Evolutionary conservation across 2,113 vertebrate species (phyloP), one percentile per base, ranked within the genome.

Genomic region (Leptosomus discolor): DNA sequence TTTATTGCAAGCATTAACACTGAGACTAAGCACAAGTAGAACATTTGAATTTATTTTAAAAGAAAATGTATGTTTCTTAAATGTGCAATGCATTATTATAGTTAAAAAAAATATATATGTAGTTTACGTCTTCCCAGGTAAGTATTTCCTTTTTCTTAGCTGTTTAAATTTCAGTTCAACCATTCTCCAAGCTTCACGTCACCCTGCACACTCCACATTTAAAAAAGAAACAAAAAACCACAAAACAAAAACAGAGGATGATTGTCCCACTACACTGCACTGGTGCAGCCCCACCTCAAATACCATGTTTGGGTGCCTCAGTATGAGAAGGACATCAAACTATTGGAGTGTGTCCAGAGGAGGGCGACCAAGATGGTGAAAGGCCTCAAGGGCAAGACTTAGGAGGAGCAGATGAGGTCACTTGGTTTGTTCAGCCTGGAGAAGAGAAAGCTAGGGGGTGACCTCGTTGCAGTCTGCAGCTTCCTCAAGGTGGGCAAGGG

Each of bases 321-420:
- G 39, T 3, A 17, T 13, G 46, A 56, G 39, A 13, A 54, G 7
- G 26, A 77, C 20, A 37, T 23, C 27, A 37, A 32, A 61, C 27
- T 26, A 23, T 8, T 1, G 15, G 34, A 68, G 12, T 26, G 41
- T 68, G 53, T 32, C 34, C 36, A 70, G 45, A 68, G 21, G 23
- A 60, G 10, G 8, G 29, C 30, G 7, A 56, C 27, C 32, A 75
- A 77, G 36, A 19, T 32, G 21, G 48, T 63, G 24, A 51, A 71
- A 36, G 18, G 5, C 12, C 65, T 70, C 0, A 0, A 60, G 20
- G 23, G 9, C 39, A 39, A 67, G 32, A 51, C 23, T 8, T 24
- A 21, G 0, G 2, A 53, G 32, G 15, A 61, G 32, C 2, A 1
- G 11, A 11, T 71, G 46, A 39, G 15, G 26, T 86, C 46, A 67